Evolutionary conservation across 2,888 invertebrate genomes (phyloP).

Genomic region (Nymphalis urticae): DNA sequence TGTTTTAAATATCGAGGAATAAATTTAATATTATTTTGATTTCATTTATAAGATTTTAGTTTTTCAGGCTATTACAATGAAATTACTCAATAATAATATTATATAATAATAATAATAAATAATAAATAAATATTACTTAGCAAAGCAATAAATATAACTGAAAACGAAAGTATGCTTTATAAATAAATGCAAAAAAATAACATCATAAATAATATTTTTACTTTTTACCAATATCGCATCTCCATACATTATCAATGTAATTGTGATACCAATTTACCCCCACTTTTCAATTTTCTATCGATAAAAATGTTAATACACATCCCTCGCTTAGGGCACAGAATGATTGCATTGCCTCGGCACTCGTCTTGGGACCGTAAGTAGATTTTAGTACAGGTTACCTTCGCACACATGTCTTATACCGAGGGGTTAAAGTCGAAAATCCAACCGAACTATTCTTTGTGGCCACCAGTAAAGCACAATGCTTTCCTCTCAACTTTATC

Average conservation of each 20-base stretch:
- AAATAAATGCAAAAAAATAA: too few relatives aligned
- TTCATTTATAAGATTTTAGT: too few relatives aligned
- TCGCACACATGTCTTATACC: constrained; percentile 18
- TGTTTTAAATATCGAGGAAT: not conserved
- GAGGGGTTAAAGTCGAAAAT: constrained; percentile 28
- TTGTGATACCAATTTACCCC: constrained; percentile 50
- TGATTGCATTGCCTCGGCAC: constrained; percentile 67
- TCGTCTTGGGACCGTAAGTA: constrained; percentile 49
- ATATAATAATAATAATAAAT: too few relatives aligned
- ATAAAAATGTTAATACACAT: constrained; percentile 75
- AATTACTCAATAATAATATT: too few relatives aligned
- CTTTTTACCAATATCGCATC: not conserved
- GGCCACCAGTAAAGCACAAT: constrained; percentile 42
- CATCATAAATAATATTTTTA: too few relatives aligned
- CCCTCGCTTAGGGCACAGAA: constrained; percentile 59
- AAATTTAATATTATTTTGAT: not conserved
- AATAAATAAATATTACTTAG: too few relatives aligned
- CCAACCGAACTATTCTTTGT: constrained; percentile 21
- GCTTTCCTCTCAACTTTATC: constrained; percentile 44
- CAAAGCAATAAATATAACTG: too few relatives aligned
- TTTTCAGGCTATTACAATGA: too few relatives aligned
- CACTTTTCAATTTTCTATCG: constrained; percentile 61
- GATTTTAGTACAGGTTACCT: constrained; percentile 43
- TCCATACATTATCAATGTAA: constrained; percentile 42
- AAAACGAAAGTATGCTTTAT: too few relatives aligned